A percentile compares a stretch with the other conserved stretches of the same genome.
Conservation (phyloP, 2,888 invertebrate genomes). For the Ceratothoa steindachneri region DNA sequence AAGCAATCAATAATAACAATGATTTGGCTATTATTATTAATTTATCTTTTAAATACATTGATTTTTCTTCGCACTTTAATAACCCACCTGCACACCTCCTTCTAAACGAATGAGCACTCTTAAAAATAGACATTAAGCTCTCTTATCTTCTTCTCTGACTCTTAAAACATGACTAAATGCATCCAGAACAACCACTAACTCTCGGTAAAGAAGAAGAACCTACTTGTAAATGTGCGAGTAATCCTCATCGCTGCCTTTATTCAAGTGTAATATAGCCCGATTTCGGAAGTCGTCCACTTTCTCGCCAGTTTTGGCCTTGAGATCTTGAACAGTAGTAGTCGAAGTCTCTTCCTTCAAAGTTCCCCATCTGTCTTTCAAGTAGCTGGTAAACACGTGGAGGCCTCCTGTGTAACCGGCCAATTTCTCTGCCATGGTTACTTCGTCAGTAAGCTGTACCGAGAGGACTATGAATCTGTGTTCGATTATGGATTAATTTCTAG, state of each 20-base stretch:
- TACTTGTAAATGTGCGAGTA: constrained; percentile 67
- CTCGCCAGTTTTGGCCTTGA: constrained; percentile 33
- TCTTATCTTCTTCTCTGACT: too few species aligned
- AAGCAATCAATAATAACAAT: too few species aligned
- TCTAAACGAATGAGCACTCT: too few species aligned
- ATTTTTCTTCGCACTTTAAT: too few species aligned
- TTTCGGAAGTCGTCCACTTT: constrained; percentile 13
- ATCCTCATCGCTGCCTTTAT: constrained; percentile 54
- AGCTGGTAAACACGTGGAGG: constrained; percentile 36
- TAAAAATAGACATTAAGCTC: too few species aligned
- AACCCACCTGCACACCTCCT: too few species aligned
- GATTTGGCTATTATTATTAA: too few species aligned
- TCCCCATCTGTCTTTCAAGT: constrained; percentile 46
- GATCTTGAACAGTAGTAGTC: constrained; percentile 19
- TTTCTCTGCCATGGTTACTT: constrained; percentile 33
- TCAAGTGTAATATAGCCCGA: not conserved
- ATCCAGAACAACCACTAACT: not conserved
- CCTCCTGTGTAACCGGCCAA: constrained; percentile 42
- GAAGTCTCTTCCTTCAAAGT: constrained; percentile 37
- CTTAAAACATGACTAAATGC: not conserved
- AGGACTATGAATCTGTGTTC: too few species aligned
- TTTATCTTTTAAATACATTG: too few species aligned
- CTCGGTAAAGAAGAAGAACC: constrained; percentile 28
- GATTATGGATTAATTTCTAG: too few species aligned
- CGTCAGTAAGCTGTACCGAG: too few species aligned